Evolutionary conservation across 2,113 vertebrate species (phyloP).

Genomic region (Meleagris gallopavo): DNA sequence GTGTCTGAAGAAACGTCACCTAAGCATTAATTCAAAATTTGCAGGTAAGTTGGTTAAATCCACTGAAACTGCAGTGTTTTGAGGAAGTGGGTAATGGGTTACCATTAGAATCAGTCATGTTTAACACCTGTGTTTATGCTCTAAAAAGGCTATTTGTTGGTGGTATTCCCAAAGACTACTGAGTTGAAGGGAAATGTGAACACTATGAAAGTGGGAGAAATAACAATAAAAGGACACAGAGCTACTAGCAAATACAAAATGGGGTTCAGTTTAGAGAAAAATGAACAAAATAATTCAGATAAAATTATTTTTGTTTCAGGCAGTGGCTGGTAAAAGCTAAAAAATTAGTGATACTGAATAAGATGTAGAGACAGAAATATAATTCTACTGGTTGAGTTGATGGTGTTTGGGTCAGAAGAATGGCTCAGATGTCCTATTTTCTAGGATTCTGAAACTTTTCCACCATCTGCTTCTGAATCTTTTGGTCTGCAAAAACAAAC

Average conservation of each 20-base stretch:
- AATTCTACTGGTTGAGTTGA: background rate
- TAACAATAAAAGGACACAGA: background rate
- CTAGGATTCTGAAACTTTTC: background rate
- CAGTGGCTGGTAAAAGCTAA: background rate
- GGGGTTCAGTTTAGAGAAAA: background rate
- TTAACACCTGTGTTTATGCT: background rate
- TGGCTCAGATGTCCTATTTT: background rate
- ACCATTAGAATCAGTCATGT: background rate
- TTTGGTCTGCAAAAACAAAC: background rate
- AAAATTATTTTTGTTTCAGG: background rate
- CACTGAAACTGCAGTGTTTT: background rate
- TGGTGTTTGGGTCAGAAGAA: background rate
- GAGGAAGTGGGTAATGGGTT: background rate
- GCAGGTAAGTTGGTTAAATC: background rate
- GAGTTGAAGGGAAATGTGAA: background rate
- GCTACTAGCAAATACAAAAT: background rate
- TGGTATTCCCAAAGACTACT: background rate
- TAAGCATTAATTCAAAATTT: background rate
- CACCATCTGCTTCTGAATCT: background rate
- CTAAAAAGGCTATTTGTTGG: slow-evolving; percentile 14
- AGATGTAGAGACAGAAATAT: background rate
- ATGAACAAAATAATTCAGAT: background rate
- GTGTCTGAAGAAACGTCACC: background rate
- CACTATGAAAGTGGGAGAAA: background rate
- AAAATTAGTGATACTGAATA: background rate